Percentiles rank a stretch among this genome's conserved stretches.
phyloP scores from a whole-genome alignment of 2,113 vertebrate genomes.

The Mionectes macconnelli region DNA sequence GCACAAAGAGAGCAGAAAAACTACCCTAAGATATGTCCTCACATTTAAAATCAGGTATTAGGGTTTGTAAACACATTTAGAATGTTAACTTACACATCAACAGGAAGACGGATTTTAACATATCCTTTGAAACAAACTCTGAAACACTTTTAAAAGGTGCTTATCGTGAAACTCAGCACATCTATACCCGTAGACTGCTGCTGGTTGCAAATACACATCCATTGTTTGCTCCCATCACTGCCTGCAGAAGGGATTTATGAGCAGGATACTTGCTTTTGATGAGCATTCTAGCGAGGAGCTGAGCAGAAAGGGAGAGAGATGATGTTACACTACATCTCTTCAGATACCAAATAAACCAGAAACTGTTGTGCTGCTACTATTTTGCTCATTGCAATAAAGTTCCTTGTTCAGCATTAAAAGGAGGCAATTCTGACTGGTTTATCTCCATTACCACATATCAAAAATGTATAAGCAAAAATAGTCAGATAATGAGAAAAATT shows the following conservation, averaged over 20 bases:
- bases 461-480: background rate
- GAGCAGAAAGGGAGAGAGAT: background rate
- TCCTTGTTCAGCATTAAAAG: background rate
- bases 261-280: background rate
- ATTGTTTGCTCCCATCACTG: background rate
- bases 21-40: background rate
- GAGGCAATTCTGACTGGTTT: background rate
- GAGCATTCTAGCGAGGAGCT: background rate
- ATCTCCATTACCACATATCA: background rate
- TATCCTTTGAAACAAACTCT: background rate
- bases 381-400: background rate
- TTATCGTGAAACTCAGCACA: background rate
- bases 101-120: background rate
- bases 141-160: background rate
- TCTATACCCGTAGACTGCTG: background rate
- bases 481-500: conserved; percentile 14
- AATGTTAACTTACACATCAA: background rate
- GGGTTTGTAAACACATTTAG: background rate
- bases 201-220: background rate
- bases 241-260: conserved; percentile 10
- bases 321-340: background rate
- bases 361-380: background rate
- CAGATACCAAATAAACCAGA: background rate
- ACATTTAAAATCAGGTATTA: background rate
- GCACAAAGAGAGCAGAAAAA: background rate